Conservation (phyloP, 2,888 invertebrate genomes). For the Himalopsyche japonica region DNA sequence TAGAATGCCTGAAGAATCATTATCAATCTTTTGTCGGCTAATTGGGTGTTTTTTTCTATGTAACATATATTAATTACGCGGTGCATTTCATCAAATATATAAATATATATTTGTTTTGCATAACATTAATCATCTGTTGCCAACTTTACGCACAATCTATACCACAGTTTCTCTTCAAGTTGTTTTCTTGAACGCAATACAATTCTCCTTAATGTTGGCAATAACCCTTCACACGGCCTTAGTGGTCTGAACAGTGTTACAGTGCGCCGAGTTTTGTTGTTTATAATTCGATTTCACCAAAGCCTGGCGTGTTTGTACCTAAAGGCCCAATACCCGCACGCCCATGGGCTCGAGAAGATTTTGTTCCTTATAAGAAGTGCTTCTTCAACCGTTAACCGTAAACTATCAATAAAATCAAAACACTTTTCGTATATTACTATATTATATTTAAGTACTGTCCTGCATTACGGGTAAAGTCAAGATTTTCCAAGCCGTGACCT, state of each 20-base stretch:
- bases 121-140: background rate
- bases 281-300: conserved; percentile 27
- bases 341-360: conserved; percentile 2
- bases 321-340: conserved; percentile 6
- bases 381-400: background rate
- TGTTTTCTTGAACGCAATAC: background rate
- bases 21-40: too few relatives aligned
- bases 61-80: too few relatives aligned
- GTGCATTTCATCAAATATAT: too few relatives aligned
- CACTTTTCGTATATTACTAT: too few relatives aligned
- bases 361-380: background rate
- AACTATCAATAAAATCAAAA: background rate
- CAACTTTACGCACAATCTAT: background rate
- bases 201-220: conserved; percentile 3
- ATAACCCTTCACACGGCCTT: conserved; percentile 12
- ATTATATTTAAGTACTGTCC: too few relatives aligned
- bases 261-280: conserved; percentile 9
- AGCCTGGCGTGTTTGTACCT: conserved; percentile 14
- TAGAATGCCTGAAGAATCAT: too few relatives aligned
- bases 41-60: too few relatives aligned
- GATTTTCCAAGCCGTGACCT: too few relatives aligned
- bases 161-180: background rate
- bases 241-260: background rate
- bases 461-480: too few relatives aligned
- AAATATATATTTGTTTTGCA: background rate